phyloP scores from a whole-genome alignment of 1,140 invertebrate species.

The Solenopsis invicta region DNA sequence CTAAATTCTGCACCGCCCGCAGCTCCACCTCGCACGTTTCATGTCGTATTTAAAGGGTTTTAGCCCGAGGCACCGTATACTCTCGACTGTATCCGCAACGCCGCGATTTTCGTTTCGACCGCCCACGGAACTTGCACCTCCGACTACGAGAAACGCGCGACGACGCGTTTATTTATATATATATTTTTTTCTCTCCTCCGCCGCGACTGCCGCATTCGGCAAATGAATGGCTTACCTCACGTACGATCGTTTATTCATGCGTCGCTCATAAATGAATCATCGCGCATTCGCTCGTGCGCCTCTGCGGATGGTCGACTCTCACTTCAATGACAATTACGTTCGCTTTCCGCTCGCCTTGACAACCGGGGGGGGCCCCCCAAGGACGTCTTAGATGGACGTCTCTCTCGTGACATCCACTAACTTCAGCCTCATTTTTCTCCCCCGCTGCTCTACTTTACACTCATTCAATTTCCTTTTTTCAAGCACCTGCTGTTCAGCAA shows the following conservation, averaged over 20 bases:
- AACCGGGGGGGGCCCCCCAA: neutral
- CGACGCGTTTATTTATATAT: slow-evolving; percentile 24
- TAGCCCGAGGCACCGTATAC: neutral
- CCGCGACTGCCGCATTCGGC: slow-evolving; percentile 35
- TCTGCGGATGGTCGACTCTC: slow-evolving; percentile 41
- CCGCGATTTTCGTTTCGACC: neutral
- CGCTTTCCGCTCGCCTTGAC: slow-evolving; percentile 66
- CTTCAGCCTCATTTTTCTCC: slow-evolving; percentile 17
- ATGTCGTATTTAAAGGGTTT: neutral
- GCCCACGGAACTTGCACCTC: neutral
- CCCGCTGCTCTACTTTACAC: neutral
- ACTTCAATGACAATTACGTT: slow-evolving; percentile 70
- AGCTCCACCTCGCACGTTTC: neutral
- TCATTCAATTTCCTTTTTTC: slow-evolving; percentile 8
- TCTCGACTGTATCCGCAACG: neutral
- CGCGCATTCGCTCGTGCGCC: slow-evolving; percentile 53
- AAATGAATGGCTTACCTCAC: slow-evolving; percentile 61
- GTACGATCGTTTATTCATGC: slow-evolving; percentile 66
- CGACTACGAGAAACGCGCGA: neutral
- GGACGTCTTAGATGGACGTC: slow-evolving; percentile 53
- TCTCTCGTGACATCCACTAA: slow-evolving; percentile 21
- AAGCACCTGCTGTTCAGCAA: neutral
- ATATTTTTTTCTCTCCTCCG: neutral
- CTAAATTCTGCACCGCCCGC: neutral
- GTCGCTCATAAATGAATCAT: slow-evolving; percentile 71